Conservation (phyloP, 2,888 invertebrate genomes). For the Drosophila formosana region DNA sequence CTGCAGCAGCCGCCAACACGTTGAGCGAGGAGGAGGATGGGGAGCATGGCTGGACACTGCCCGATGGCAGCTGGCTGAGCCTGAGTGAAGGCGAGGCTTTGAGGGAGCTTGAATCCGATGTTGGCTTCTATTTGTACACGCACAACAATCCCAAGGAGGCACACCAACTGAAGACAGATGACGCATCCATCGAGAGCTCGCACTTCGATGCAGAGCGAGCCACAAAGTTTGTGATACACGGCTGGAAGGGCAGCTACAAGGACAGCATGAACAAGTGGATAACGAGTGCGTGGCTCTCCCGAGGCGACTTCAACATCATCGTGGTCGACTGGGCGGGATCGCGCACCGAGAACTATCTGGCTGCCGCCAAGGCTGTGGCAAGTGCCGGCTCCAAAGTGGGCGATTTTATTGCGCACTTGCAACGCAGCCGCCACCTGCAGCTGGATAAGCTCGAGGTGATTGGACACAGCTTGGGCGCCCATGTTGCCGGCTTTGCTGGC, state of each 20-base stretch:
- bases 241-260: constrained; percentile 87
- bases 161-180: constrained; percentile 37
- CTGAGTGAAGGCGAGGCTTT: constrained; percentile 2
- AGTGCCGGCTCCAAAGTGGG: constrained; percentile 73
- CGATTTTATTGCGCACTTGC: constrained; percentile 81
- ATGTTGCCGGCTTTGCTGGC: constrained; percentile 84
- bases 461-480: constrained; percentile 87
- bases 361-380: constrained; percentile 67
- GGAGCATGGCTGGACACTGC: constrained; percentile 32
- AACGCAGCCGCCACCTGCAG: constrained; percentile 67
- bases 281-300: constrained; percentile 85
- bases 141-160: constrained; percentile 55
- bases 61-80: constrained; percentile 28
- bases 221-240: constrained; percentile 85
- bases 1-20: not conserved
- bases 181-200: not conserved
- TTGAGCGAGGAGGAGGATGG: not conserved
- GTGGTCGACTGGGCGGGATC: constrained; percentile 88
- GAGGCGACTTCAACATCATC: constrained; percentile 84
- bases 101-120: not conserved
- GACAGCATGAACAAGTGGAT: constrained; percentile 76
- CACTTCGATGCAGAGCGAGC: constrained; percentile 5
- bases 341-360: constrained; percentile 86
- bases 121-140: constrained; percentile 57
- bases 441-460: constrained; percentile 73